A percentile compares a stretch with the other conserved stretches of the same genome.
phyloP scores from a whole-genome alignment of 1,140 invertebrate genomes.

The Macrosteles quadrilineatus region DNA sequence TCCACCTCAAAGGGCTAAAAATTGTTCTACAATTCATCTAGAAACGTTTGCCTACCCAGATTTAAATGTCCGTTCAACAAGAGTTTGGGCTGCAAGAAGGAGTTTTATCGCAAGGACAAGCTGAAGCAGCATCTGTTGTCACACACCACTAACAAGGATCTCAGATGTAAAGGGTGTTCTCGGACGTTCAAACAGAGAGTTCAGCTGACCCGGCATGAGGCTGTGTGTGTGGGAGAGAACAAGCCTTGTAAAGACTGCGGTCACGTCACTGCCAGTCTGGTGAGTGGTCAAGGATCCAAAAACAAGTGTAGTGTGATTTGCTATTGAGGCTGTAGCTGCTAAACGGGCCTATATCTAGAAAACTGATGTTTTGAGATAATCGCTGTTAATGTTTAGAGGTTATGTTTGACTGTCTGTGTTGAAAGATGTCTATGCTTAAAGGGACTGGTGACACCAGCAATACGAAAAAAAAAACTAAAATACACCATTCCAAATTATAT shows the following conservation, averaged over 20 bases:
- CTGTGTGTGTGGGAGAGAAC: conserved; percentile 7
- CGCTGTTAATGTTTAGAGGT: too few species aligned
- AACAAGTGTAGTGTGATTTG: background rate
- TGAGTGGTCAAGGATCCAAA: background rate
- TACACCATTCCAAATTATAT: background rate
- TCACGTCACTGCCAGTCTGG: conserved; percentile 14
- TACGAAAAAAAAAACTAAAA: too few species aligned
- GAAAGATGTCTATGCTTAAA: background rate
- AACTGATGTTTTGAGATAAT: too few species aligned
- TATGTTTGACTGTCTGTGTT: too few species aligned
- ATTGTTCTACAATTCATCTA: too few species aligned
- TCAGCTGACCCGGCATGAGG: conserved; percentile 15
- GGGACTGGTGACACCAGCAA: background rate
- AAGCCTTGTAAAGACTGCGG: conserved; percentile 26
- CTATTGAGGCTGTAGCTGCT: background rate
- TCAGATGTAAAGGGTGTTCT: conserved; percentile 18
- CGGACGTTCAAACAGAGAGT: conserved; percentile 2
- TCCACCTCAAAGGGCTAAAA: too few species aligned
- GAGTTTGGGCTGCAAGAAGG: conserved; percentile 64
- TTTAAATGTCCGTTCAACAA: conserved; percentile 68
- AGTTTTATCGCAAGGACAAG: conserved; percentile 53
- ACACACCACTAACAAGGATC: conserved; percentile 20
- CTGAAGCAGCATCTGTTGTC: conserved; percentile 31
- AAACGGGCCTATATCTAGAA: background rate
- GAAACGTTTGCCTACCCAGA: too few species aligned